Conservation (phyloP, 2,888 invertebrate species). For the Apamea monoglypha region DNA sequence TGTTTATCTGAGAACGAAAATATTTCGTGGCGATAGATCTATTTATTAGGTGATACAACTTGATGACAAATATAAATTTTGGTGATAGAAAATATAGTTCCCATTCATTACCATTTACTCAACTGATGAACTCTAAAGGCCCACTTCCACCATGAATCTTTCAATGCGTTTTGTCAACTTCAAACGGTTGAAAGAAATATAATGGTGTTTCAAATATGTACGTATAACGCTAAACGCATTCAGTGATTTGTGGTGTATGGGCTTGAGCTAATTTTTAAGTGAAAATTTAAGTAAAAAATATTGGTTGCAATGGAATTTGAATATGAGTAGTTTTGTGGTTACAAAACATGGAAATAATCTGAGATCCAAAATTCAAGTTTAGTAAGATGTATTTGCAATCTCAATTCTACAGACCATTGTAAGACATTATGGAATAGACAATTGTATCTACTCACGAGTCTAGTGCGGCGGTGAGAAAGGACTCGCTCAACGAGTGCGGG, state of each 20-base stretch:
- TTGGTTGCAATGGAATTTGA: neutral
- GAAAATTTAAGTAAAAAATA: neutral
- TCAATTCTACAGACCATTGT: neutral
- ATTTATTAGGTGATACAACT: no score
- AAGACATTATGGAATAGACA: neutral
- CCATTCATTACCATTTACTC: neutral
- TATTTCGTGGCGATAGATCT: no score
- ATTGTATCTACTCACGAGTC: conserved; percentile 70
- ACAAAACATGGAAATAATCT: neutral
- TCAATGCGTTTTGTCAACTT: neutral
- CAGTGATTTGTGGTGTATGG: neutral
- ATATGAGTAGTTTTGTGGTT: neutral
- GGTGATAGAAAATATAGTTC: no score
- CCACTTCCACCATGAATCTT: neutral
- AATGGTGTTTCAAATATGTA: neutral
- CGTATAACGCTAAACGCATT: neutral
- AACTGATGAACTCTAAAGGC: neutral
- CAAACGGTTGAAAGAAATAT: neutral
- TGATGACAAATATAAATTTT: no score
- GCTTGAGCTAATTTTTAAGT: neutral
- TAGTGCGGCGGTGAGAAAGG: conserved; percentile 55
- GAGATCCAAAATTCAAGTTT: neutral
- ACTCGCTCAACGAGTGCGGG: conserved; percentile 61
- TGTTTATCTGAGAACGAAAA: no score
- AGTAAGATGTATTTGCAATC: no score